Percentiles rank a stretch among this genome's conserved stretches.
These are phyloP conservation scores for Piscicola geometra DNA, from an alignment of 2,888 invertebrate species.

Conservation along the genomic window DNA sequence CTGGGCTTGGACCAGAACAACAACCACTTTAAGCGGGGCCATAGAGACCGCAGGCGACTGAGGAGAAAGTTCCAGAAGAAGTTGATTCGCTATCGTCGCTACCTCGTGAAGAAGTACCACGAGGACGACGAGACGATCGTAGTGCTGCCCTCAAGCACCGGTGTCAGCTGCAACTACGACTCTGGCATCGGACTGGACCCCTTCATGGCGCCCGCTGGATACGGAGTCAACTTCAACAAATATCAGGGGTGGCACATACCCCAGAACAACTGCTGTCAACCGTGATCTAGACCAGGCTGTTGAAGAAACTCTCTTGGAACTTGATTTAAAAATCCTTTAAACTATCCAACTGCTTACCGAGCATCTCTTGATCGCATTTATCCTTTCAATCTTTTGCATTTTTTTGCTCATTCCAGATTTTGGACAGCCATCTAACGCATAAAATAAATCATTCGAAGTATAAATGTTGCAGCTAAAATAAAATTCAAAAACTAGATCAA, in stretches of 20 bases:
- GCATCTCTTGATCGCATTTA: too few species aligned
- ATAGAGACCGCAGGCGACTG: not conserved
- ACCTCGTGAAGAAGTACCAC: not conserved
- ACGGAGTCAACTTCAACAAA: too few species aligned
- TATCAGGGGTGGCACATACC: too few species aligned
- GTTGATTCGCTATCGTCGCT: not conserved
- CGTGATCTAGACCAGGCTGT: not conserved
- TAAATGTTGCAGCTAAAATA: too few species aligned
- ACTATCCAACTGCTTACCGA: too few species aligned
- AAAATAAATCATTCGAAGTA: too few species aligned
- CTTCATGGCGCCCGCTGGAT: not conserved
- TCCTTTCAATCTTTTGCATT: too few species aligned
- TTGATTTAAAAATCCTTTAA: not conserved
- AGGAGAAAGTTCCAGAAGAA: not conserved
- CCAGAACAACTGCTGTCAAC: not conserved
- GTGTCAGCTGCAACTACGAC: not conserved
- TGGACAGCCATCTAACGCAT: too few species aligned
- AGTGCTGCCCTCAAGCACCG: not conserved
- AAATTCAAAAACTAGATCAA: too few species aligned
- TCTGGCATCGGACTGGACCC: not conserved
- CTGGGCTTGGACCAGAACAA: not conserved
- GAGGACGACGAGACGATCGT: not conserved
- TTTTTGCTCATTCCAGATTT: too few species aligned
- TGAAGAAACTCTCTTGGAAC: not conserved
- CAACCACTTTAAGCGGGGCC: not conserved